Evolutionary conservation across 2,888 invertebrate genomes (phyloP), one percentile per base, ranked within the genome.

Genomic region (Ecliptopera silaceata): DNA sequence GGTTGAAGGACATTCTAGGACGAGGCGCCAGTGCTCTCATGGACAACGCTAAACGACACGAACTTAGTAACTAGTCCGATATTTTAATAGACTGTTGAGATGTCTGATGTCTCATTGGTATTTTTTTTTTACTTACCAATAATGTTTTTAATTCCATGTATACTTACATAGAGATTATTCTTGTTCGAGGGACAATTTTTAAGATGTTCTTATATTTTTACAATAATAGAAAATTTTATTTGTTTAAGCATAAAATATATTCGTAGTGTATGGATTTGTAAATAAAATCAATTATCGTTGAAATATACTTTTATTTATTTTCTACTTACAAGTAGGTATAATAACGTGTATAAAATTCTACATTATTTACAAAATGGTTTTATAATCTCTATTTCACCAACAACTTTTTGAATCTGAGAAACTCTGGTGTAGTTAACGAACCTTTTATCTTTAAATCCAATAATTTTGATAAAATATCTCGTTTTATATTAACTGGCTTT

Each of bases 1-100:
- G 80, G 29, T 43, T 88, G 55, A 90, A 88, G 59, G 84, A 88
- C 34, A 69, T 79, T 53, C 60, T 86, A 10, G 74, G 84, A 1
- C 71, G 76, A 32, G 77, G 74, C 3, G 65, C 84, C 60, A 81
- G 77, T 66, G 71, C 65, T 5, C 52, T 87, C 10, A 68, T 76
- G 56, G 75, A 73, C 29, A 77, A 68, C 43, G 52, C 74, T 59
- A 83, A 36, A 55, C 65, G 8, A 11, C 32, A 26, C 13, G 22
- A 56, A 11, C 41, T 41, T 41, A 48, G 29, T 43, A 22, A 50
- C 18, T 39, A 52, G 38, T 43, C n/a, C n/a, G n/a, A n/a, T n/a
- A n/a, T n/a, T n/a, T n/a, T n/a, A n/a, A n/a, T n/a, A n/a, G n/a
- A n/a, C n/a, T n/a, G n/a, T n/a, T n/a, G n/a, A n/a, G n/a, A n/a